A percentile compares a stretch with the other conserved stretches of the same genome.
phyloP scores from a whole-genome alignment of 1,140 invertebrate species.

The Macrostomum lignano region DNA sequence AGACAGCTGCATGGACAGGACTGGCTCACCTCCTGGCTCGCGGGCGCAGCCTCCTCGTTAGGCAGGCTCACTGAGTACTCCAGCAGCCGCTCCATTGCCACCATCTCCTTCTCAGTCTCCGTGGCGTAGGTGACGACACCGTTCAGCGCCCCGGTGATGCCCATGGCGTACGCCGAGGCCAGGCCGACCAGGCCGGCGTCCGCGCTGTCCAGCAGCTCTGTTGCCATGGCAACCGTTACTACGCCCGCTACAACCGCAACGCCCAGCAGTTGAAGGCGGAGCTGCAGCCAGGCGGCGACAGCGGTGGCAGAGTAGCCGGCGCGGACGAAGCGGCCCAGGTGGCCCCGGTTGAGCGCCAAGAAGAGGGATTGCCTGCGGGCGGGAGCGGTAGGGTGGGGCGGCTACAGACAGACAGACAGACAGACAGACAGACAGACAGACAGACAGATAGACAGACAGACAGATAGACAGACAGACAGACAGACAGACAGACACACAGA shows the following conservation, averaged over 20 bases:
- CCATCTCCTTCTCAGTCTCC: constrained; percentile 52
- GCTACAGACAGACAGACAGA: too few species aligned
- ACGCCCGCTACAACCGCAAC: constrained; percentile 49
- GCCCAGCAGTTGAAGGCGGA: constrained; percentile 64
- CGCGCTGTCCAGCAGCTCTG: constrained; percentile 35
- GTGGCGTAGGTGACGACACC: constrained; percentile 63
- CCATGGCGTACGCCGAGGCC: constrained; percentile 66
- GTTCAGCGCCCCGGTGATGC: constrained; percentile 53
- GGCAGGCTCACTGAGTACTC: constrained; percentile 54
- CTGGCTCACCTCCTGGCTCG: too few species aligned
- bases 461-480: too few species aligned
- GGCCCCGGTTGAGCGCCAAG: constrained; percentile 44
- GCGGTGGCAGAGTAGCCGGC: constrained; percentile 48
- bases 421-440: too few species aligned
- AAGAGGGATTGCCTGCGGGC: too few species aligned
- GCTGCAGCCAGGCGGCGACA: constrained; percentile 53
- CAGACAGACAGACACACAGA: too few species aligned
- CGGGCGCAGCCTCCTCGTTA: too few species aligned
- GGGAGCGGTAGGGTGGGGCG: too few species aligned
- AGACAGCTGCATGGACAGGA: too few species aligned
- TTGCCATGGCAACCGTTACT: constrained; percentile 50
- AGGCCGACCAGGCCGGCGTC: constrained; percentile 49
- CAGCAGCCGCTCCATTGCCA: constrained; percentile 65
- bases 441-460: too few species aligned
- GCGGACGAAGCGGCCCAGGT: constrained; percentile 50